Evolutionary conservation across 2,888 invertebrate species (phyloP).

Genomic region (Megalurothrips usitatus): DNA sequence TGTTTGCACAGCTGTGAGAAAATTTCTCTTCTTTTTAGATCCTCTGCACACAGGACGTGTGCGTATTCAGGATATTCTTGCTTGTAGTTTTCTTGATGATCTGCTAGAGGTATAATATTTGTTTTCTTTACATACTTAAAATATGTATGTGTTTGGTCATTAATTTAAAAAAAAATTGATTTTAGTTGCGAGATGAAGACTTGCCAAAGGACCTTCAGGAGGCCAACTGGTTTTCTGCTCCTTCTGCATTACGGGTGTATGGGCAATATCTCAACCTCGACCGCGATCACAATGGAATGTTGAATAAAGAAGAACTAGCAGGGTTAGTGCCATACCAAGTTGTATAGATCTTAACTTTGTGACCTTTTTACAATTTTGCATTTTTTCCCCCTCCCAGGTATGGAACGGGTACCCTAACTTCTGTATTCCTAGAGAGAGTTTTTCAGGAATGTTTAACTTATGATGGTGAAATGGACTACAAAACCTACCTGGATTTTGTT

Average conservation of each 20-base stretch:
- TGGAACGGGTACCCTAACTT: constrained; percentile 86
- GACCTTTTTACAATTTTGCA: neutral
- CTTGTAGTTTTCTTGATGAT: constrained; percentile 88
- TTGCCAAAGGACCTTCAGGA: constrained; percentile 78
- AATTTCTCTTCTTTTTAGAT: constrained; percentile 94
- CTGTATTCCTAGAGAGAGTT: constrained; percentile 84
- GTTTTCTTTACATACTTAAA: constrained; percentile 31
- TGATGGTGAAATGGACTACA: constrained; percentile 95
- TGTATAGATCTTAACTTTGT: neutral
- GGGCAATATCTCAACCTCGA: constrained; percentile 92
- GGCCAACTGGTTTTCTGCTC: constrained; percentile 87
- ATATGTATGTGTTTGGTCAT: neutral
- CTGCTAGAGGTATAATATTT: constrained; percentile 65
- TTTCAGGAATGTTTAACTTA: constrained; percentile 95
- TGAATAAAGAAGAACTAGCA: constrained; percentile 83
- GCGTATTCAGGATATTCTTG: constrained; percentile 84
- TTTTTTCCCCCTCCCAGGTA: constrained; percentile 52
- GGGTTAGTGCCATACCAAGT: constrained; percentile 53
- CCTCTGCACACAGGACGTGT: constrained; percentile 82
- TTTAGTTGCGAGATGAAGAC: constrained; percentile 72
- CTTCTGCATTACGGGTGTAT: constrained; percentile 84
- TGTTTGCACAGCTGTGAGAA: constrained; percentile 90
- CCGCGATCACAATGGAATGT: constrained; percentile 91
- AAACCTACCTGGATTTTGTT: constrained; percentile 91
- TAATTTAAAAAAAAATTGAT: neutral